Evolutionary conservation across 2,797 vertebrate species (phyloP).

Genomic region (Sebastes umbrosus): DNA sequence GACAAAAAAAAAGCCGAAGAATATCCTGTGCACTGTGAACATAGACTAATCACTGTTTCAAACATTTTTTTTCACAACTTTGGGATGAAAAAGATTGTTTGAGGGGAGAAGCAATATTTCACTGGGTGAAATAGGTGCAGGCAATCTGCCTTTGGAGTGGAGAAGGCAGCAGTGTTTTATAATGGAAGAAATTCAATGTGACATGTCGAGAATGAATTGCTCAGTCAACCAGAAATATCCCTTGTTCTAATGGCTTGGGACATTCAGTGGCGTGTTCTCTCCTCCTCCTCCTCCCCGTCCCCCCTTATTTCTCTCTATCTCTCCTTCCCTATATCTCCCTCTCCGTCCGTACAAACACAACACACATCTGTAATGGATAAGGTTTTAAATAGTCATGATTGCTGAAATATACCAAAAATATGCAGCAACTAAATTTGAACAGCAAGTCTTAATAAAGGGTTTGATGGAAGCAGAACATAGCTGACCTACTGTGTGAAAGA

Average conservation of each 20-base stretch:
- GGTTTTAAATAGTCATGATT: constrained; percentile 60
- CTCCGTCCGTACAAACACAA: constrained; percentile 69
- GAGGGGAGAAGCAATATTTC: constrained; percentile 84
- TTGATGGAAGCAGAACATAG: constrained; percentile 23
- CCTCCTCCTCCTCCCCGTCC: constrained; percentile 61
- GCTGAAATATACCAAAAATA: constrained; percentile 28
- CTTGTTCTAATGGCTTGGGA: constrained; percentile 99
- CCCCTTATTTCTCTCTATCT: constrained; percentile 59
- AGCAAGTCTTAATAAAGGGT: background rate
- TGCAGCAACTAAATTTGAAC: constrained; percentile 20
- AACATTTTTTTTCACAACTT: constrained; percentile 72
- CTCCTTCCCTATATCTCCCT: constrained; percentile 50
- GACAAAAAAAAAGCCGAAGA: background rate
- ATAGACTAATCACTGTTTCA: constrained; percentile 76
- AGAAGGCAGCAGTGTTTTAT: constrained; percentile 86
- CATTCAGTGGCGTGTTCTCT: constrained; percentile 83
- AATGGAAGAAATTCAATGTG: constrained; percentile 99
- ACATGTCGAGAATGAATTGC: constrained; percentile 98
- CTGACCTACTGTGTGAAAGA: constrained; percentile 23
- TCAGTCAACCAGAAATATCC: constrained; percentile 99
- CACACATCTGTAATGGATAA: constrained; percentile 66
- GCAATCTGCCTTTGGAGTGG: constrained; percentile 86
- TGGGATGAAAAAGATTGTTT: constrained; percentile 83
- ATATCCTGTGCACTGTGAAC: constrained; percentile 51
- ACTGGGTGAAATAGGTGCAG: constrained; percentile 84